A percentile compares a stretch with the other conserved stretches of the same genome.
phyloP scores from a whole-genome alignment of 1,140 invertebrate genomes.

The Callitettix versicolor region DNA sequence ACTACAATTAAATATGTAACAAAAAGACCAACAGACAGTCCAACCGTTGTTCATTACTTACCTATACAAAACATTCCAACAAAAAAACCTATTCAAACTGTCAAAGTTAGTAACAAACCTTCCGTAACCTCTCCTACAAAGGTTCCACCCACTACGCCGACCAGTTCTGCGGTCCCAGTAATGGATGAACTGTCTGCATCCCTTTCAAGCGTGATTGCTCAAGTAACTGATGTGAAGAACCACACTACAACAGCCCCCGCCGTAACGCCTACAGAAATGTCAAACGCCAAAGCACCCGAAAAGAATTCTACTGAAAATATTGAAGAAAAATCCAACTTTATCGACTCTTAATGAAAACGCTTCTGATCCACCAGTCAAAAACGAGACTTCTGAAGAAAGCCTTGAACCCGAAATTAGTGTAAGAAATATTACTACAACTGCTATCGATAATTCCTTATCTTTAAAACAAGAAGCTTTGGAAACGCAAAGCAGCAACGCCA shows the following conservation, averaged over 20 bases:
- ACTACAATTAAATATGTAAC: neutral
- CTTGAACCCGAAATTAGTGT: no score
- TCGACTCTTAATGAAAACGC: no score
- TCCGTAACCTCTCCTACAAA: conserved; percentile 22
- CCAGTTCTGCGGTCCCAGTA: conserved; percentile 20
- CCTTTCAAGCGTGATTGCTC: conserved; percentile 23
- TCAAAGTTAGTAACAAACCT: conserved; percentile 14
- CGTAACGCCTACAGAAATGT: conserved; percentile 15
- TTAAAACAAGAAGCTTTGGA: no score
- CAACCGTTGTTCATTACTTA: conserved; percentile 20
- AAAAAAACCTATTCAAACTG: conserved; percentile 8
- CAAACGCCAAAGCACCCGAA: neutral
- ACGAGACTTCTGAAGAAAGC: no score
- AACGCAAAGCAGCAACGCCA: no score
- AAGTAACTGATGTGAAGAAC: conserved; percentile 20
- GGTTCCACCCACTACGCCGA: conserved; percentile 3
- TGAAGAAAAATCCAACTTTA: no score
- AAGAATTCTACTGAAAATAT: no score
- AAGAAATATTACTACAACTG: no score
- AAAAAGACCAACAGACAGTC: conserved; percentile 16
- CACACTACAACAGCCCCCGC: conserved; percentile 21
- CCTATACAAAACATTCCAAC: conserved; percentile 30
- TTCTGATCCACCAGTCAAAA: no score
- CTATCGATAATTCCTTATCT: no score
- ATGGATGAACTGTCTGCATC: conserved; percentile 24